A percentile compares a stretch with the other conserved stretches of the same genome.
These are phyloP conservation scores for Bungarus multicinctus DNA, from an alignment of 2,113 vertebrate species.

Conservation along the genomic window DNA sequence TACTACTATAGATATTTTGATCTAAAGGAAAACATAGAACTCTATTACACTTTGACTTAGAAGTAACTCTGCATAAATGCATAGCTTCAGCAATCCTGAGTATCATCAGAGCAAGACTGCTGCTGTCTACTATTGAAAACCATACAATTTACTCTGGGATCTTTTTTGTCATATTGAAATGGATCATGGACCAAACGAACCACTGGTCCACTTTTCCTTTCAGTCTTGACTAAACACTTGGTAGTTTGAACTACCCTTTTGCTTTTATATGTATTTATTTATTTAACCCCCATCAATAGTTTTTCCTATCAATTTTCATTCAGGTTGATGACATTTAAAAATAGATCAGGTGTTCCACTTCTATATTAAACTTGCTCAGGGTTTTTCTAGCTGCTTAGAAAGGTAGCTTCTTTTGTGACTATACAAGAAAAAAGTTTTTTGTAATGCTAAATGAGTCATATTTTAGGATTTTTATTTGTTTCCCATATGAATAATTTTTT, in stretches of 20 bases:
- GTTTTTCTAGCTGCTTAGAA: background rate
- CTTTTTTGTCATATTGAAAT: background rate
- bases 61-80: background rate
- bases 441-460: background rate
- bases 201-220: background rate
- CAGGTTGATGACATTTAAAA: background rate
- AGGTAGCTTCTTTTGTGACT: background rate
- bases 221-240: background rate
- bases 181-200: background rate
- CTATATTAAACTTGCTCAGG: background rate
- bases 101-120: background rate
- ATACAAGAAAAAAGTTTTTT: background rate
- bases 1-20: background rate
- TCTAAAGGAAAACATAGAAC: background rate
- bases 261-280: background rate
- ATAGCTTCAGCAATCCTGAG: background rate
- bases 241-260: background rate
- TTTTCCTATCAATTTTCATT: background rate
- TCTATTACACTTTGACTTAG: background rate
- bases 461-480: background rate
- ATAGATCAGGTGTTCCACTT: background rate
- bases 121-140: background rate
- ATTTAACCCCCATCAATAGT: background rate
- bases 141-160: background rate
- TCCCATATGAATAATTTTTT: background rate